Base-by-base conservation (phyloP, 1,140 invertebrate genomes). In the Acromyrmex charruanus region DNA sequence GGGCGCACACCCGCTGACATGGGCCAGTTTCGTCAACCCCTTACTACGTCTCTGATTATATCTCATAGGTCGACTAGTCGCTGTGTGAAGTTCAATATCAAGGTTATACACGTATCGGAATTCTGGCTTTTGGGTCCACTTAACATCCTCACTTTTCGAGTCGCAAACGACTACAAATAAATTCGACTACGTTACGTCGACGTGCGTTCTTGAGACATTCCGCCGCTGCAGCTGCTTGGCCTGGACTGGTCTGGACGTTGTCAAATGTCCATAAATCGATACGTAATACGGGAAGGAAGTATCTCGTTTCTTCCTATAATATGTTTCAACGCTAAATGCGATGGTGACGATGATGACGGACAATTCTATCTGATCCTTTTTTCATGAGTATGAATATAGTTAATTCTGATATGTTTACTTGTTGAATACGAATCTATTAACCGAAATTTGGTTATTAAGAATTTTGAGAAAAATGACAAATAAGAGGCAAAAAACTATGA, bases 81-180 rank as follows among this genome's bases (percentile, higher is more conserved):
- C 3, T n/a, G 2, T 7, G 35, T 16, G 0, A 39, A 87, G 85
- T 82, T 87, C 81, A 84, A 75, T 14, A 5, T 84, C 71, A 87
- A 90, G 90, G 85, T 84, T 59, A 10, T 87, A 79, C 89, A 91
- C 87, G 90, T 89, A 89, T 88, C 88, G 58, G 21, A 35, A 12
- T 39, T 51, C 35, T 63, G 61, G 16, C n/a, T 3, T 25, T 1
- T 21, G 44, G 7, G 5, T 31, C 51, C 72, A 69, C 79, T 79
- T 86, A 72, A n/a, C 5, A 49, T 58, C 53, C 71, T 75, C 80
- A 81, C 61, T 77, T 77, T 79, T 66, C 55, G 18, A 18, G 7
- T 35, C 14, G 28, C 4, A 21, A 16, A 51, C 18, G n/a, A 10
- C 28, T 28, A 80, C 31, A 31, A 51, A 9, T 25, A 68, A 18